Percentiles rank a stretch among this genome's conserved stretches.
phyloP scores from a whole-genome alignment of 2,888 invertebrate genomes.

The Rotaria sp. region DNA sequence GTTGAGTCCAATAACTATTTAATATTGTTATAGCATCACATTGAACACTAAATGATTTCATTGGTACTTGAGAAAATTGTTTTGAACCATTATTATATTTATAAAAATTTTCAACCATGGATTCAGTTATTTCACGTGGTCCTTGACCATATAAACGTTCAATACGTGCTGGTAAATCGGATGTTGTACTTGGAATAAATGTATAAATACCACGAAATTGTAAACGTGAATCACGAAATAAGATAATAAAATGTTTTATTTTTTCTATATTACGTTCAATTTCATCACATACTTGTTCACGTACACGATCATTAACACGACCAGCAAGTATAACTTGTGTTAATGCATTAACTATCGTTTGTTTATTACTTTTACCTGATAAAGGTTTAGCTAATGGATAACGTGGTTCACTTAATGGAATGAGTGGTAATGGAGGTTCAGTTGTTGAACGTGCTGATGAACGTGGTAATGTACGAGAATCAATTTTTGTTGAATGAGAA shows the following conservation, averaged over 20 bases:
- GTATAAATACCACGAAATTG: slow-evolving; percentile 40
- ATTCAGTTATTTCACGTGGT: slow-evolving; percentile 35
- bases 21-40: slow-evolving; percentile 39
- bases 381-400: slow-evolving; percentile 35
- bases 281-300: slow-evolving; percentile 39
- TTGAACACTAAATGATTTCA: slow-evolving; percentile 39
- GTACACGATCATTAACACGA: slow-evolving; percentile 35
- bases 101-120: slow-evolving; percentile 40
- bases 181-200: background rate
- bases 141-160: slow-evolving; percentile 40
- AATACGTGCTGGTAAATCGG: slow-evolving; percentile 26
- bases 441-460: background rate
- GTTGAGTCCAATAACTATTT: slow-evolving; percentile 32
- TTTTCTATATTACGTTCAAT: slow-evolving; percentile 29
- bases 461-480: slow-evolving; percentile 22
- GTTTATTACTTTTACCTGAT: slow-evolving; percentile 39
- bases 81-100: slow-evolving; percentile 40
- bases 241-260: slow-evolving; percentile 39
- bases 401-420: slow-evolving; percentile 20
- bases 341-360: slow-evolving; percentile 37
- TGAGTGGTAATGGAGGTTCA: background rate
- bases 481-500: background rate
- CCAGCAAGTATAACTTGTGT: slow-evolving; percentile 39
- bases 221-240: slow-evolving; percentile 41
- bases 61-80: slow-evolving; percentile 37